phyloP scores from a whole-genome alignment of 2,888 invertebrate genomes.

The Spilosoma lubricipeda region DNA sequence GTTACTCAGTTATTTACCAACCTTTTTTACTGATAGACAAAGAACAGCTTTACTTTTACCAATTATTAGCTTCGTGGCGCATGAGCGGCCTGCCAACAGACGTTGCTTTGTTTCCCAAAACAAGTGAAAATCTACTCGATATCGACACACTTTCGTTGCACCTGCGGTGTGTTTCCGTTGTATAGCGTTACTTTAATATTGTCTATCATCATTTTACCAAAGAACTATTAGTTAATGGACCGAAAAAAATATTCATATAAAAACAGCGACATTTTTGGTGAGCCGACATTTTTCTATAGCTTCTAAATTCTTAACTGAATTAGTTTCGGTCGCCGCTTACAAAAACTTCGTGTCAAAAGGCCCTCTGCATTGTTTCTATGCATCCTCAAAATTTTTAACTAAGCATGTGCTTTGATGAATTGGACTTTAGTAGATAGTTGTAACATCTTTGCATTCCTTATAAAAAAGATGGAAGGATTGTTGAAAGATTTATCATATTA shows the following conservation, averaged over 20 bases:
- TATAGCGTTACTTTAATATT: slow-evolving; percentile 25
- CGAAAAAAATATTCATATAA: slow-evolving; percentile 17
- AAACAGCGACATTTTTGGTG: slow-evolving; percentile 13
- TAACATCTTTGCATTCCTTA: not conserved
- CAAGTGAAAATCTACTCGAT: slow-evolving; percentile 75
- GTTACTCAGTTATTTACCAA: slow-evolving; percentile 75
- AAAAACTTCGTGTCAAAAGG: slow-evolving; percentile 13
- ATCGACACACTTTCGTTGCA: slow-evolving; percentile 72
- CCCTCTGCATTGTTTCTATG: slow-evolving; percentile 9
- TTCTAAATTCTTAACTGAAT: slow-evolving; percentile 8
- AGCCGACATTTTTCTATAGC: slow-evolving; percentile 4
- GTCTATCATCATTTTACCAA: slow-evolving; percentile 29
- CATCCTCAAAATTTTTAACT: slow-evolving; percentile 2
- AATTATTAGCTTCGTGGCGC: slow-evolving; percentile 78
- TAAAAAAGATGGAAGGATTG: no score
- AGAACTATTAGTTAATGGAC: slow-evolving; percentile 25
- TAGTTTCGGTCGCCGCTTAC: slow-evolving; percentile 10
- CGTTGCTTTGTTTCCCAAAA: slow-evolving; percentile 78
- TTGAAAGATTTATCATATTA: no score
- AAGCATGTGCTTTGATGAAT: slow-evolving; percentile 4
- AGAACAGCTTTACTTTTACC: slow-evolving; percentile 83
- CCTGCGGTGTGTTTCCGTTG: slow-evolving; percentile 51
- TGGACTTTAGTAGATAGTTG: not conserved
- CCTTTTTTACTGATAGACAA: slow-evolving; percentile 71
- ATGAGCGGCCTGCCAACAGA: slow-evolving; percentile 67